Evolutionary conservation across 1,140 invertebrate genomes (phyloP).

Genomic region (Thalassaphorura encarpata): DNA sequence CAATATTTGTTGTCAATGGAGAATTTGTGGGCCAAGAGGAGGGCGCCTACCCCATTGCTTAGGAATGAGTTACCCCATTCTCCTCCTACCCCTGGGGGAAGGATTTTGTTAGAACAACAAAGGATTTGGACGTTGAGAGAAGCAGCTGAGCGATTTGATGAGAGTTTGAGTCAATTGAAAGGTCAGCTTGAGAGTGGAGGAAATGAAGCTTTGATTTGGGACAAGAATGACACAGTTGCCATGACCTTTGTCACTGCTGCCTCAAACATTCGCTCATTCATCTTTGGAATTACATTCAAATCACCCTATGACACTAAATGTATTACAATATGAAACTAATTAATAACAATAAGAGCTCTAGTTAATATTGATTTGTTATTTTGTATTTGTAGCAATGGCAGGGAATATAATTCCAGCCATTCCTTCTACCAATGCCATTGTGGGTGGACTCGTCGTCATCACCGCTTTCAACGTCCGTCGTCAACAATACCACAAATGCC

Average conservation of each 20-base stretch:
- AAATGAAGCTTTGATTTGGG: conserved; percentile 79
- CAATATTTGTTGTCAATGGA: conserved; percentile 89
- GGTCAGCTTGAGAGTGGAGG: no score
- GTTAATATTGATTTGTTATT: not conserved
- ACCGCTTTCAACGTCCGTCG: conserved; percentile 73
- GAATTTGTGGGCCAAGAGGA: conserved; percentile 82
- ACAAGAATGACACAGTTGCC: conserved; percentile 87
- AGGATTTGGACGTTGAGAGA: conserved; percentile 68
- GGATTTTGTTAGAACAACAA: no score
- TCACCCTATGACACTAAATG: conserved; percentile 92
- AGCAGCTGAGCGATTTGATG: no score
- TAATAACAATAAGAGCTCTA: conserved; percentile 42
- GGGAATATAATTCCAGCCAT: conserved; percentile 98
- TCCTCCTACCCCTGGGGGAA: no score
- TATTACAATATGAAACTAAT: no score
- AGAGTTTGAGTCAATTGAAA: no score
- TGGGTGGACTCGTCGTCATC: conserved; percentile 86
- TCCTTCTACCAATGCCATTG: conserved; percentile 95
- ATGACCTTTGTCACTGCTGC: conserved; percentile 96
- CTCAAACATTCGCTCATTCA: conserved; percentile 82
- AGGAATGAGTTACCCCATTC: conserved; percentile 57
- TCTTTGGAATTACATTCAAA: conserved; percentile 82
- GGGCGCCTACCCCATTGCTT: conserved; percentile 67
- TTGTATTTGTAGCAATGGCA: conserved; percentile 73
- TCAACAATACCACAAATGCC: conserved; percentile 43